Base-by-base conservation (phyloP, 2,113 vertebrate species). In the Oostethus manadensis region DNA sequence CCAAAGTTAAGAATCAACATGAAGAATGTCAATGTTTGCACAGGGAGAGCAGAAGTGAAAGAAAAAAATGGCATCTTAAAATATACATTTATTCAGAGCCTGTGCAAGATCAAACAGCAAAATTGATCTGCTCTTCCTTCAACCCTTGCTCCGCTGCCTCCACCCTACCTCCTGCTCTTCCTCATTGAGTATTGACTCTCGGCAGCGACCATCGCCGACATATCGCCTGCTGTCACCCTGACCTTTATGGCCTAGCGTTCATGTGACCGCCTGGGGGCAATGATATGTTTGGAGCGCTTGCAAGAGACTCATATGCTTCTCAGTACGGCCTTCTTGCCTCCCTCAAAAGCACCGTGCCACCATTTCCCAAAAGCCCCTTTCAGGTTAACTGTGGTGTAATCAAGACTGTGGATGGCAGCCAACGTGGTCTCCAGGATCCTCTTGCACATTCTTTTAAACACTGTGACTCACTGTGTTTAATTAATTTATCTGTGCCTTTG, bases 41-140 rank as follows among this genome's bases (percentile, higher is more conserved):
- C 75, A 66, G 67, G 66, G 76, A 73, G 74, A 56, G 64, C 57
- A 58, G 47, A 44, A 50, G 38, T 18, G 10, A 42, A 59, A 61
- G 14, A 42, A 42, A 42, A 74, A 74, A 73, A 63, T 3, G 73
- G 69, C 65, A 48, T 74, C 71, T 81, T 82, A 84, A 87, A 82
- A 88, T 85, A 87, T 87, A 87, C 84, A 88, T 87, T 84, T 86
- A 88, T 89, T 89, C 86, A 88, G 80, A 86, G 79, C 62, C 81
- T 76, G 77, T 51, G 73, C 40, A 16, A 86, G 84, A 87, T 87
- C 85, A 89, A 89, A 87, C 85, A 83, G 85, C 83, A 84, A 88
- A 76, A 88, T 88, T 88, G 84, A 88, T 89, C 80, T 66, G 72
- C 79, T 84, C 77, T 84, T 77, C 81, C 78, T 80, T 84, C 83